phyloP scores from a whole-genome alignment of 2,888 invertebrate genomes.

The Caenorhabditis sp. region DNA sequence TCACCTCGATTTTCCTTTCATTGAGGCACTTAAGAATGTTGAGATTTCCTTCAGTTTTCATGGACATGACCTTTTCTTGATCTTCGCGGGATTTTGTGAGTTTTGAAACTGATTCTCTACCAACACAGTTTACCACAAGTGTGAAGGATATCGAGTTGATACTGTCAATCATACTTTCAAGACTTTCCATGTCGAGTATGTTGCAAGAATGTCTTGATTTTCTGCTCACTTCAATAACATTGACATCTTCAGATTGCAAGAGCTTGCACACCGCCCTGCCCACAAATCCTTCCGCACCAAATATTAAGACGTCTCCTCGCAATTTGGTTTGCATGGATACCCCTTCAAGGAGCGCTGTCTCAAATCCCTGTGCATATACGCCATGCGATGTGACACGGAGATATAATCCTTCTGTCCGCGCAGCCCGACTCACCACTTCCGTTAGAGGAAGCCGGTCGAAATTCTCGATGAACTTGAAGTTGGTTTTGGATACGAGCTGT shows the following conservation, averaged over 20 bases:
- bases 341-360: neutral
- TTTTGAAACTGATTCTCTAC: constrained; percentile 52
- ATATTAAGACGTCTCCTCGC: constrained; percentile 17
- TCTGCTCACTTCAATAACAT: constrained; percentile 34
- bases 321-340: neutral
- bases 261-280: constrained; percentile 10
- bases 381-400: neutral
- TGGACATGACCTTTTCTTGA: constrained; percentile 50
- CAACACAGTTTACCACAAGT: constrained; percentile 67
- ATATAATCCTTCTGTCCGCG: neutral
- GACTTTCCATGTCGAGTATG: constrained; percentile 14
- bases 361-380: constrained; percentile 13
- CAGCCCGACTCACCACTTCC: constrained; percentile 4
- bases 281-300: constrained; percentile 58
- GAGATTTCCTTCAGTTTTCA: constrained; percentile 65
- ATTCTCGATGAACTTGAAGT: constrained; percentile 53
- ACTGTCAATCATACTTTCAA: constrained; percentile 16
- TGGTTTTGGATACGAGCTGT: constrained; percentile 17
- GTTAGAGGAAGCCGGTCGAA: constrained; percentile 12
- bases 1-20: constrained; percentile 43
- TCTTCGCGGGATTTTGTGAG: constrained; percentile 64
- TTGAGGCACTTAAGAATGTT: constrained; percentile 64
- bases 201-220: constrained; percentile 29
- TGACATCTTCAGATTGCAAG: neutral
- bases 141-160: neutral